Conservation (phyloP, 2,797 vertebrate genomes). For the Manis pentadactyla region DNA sequence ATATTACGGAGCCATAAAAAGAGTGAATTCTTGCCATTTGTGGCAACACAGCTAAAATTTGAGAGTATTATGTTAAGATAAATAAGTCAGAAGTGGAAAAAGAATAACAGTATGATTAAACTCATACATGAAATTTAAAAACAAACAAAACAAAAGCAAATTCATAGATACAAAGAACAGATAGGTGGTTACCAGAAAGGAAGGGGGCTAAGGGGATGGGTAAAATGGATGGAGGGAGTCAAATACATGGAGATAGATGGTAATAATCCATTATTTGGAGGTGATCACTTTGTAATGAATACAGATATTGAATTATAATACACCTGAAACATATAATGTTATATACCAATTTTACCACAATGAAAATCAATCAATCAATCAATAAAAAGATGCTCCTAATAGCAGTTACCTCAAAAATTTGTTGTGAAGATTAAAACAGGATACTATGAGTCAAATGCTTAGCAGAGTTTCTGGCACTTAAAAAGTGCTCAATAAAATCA, state of each 20-base stretch:
- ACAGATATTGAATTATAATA: not conserved
- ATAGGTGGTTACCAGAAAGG: not conserved
- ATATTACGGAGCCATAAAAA: not conserved
- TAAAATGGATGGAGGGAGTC: not conserved
- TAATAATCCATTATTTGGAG: not conserved
- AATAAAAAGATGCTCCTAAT: not conserved
- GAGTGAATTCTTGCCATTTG: not conserved
- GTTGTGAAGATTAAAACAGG: not conserved
- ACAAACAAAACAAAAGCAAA: not conserved
- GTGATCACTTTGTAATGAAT: not conserved
- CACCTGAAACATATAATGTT: not conserved
- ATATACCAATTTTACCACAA: not conserved
- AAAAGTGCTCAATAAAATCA: not conserved
- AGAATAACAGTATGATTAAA: not conserved
- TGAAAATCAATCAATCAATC: not conserved
- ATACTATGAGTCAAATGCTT: not conserved
- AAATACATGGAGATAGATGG: not conserved
- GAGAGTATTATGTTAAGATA: not conserved
- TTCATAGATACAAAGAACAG: not conserved
- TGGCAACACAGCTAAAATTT: not conserved
- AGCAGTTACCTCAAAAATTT: not conserved
- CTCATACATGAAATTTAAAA: not conserved
- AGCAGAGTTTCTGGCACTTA: not conserved
- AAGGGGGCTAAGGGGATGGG: not conserved
- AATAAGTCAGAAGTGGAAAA: not conserved